Evolutionary conservation across 2,797 vertebrate genomes (phyloP), one percentile per base, ranked within the genome.

Genomic region (Acanthurus tractus): DNA sequence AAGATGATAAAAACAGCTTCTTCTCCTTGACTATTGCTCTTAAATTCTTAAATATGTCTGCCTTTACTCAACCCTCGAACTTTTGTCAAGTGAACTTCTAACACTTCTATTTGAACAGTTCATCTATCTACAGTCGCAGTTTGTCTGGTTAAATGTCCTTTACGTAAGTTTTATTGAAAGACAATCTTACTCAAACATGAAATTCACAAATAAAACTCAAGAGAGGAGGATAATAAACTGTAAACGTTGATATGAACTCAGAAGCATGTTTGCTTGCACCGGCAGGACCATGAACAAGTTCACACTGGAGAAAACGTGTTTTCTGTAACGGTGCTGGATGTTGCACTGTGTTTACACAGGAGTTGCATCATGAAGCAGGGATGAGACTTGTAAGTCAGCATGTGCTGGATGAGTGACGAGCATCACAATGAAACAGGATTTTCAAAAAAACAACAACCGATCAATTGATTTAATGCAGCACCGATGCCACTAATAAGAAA

Each of bases 321-420:
- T 75, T 54, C 50, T 72, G 63, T 34, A 23, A 11, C 56, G 29
- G 18, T n/a, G 3, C 25, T 10, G 22, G 38, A 56, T 57, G 57
- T 17, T 55, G 64, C 74, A 83, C 62, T 40, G 1, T 58, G 70
- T 74, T 85, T 85, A 65, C 74, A 65, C 72, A 57, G 52, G 68
- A 23, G 20, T 86, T 81, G 64, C 79, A 74, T 83, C 86, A 83
- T 18, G 36, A 58, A 56, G 68, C 13, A 7, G 17, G 38, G 18
- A 48, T 56, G 45, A 42, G 49, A 64, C 53, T 42, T 8, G 45
- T 36, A 17, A 56, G 48, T 7, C 8, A 6, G 53, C 0, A 6
- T n/a, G 57, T n/a, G 54, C 44, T 1, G 42, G 22, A 64, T 4
- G 25, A 49, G 57, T 45, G 12, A 34, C 36, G 38, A 29, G 67